A percentile compares a stretch with the other conserved stretches of the same genome.
These are phyloP conservation scores for Epizoanthus ramosus DNA, from an alignment of 92 coral and sea anemone species.

Conservation along the genomic window DNA sequence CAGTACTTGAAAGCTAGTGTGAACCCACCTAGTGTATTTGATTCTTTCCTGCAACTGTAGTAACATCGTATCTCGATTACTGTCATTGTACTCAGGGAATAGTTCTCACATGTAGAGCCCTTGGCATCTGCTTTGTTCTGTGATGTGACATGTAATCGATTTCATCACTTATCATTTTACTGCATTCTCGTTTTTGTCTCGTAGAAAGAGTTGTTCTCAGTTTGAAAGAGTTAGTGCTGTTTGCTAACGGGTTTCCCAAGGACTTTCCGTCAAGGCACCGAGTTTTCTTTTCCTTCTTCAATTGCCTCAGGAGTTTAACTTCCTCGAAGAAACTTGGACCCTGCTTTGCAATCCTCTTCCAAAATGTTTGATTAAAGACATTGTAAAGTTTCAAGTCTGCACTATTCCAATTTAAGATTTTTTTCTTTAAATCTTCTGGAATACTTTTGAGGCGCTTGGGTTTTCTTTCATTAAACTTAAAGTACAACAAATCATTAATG, in stretches of 20 bases:
- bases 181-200: constrained; percentile 1
- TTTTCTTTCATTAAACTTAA: constrained; percentile 65
- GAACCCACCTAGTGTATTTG: too few relatives aligned
- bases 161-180: constrained; percentile 16
- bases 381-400: constrained; percentile 66
- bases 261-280: not conserved
- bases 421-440: constrained; percentile 24
- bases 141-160: constrained; percentile 7
- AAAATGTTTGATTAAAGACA: constrained; percentile 62
- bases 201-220: constrained; percentile 2
- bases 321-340: constrained; percentile 71
- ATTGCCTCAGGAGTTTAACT: constrained; percentile 42
- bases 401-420: constrained; percentile 60
- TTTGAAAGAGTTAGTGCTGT: not conserved
- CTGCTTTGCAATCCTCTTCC: constrained; percentile 59
- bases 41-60: too few relatives aligned
- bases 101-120: not conserved
- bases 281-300: constrained; percentile 24
- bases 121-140: constrained; percentile 32
- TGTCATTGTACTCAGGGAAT: too few relatives aligned
- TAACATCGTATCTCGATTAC: too few relatives aligned
- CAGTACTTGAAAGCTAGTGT: too few relatives aligned
- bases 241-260: not conserved
- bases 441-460: constrained; percentile 25
- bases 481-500: constrained; percentile 63